Base-by-base conservation (phyloP, 2,113 vertebrate genomes). In the Hiodon tergisus region DNA sequence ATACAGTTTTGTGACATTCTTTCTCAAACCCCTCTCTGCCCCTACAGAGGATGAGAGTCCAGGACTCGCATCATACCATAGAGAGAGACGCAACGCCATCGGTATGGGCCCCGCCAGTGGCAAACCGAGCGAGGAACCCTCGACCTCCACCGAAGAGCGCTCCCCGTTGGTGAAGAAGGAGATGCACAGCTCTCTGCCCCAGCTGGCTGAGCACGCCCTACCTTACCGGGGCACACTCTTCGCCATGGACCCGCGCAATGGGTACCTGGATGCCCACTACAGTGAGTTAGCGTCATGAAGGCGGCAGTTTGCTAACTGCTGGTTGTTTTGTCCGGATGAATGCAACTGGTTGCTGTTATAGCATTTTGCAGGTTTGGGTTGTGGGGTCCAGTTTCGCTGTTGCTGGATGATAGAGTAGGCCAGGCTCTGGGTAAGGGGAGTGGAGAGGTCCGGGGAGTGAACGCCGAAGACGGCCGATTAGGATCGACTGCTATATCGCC, bases 161-260 rank as follows among this genome's bases (percentile, higher is more conserved):
- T 91, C 94, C 83, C 94, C 94, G 60, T 79, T 95, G 88, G 94
- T 99, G 85, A 98, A 99, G 91, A 99, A 97, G 86, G 97, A 99
- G 91, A 91, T 94, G 80, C 95, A 95, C 81, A 89, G 93, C 79
- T 95, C 96, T 83, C 88, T 98, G 71, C 92, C 94, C 1, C 95
- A 97, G 80, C 89, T 98, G 86, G 81, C 92, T 0, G 96, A 99
- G 76, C 94, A 95, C 84, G 92, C 94, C 0, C 85, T 98, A 69
- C 95, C 96, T 0, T 99, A 98, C 81, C 88, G 96, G 0, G 95
- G 95, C 74, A 93, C 95, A 0, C 89, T 98, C 72, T 98, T 99
- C 75, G 85, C 96, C 46, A 97, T 98, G 97, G 96, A 98, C 82
- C 96, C 95, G 66, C 92, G 95, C 51, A 97, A 97, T 0, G 94